Conservation (phyloP, 2,888 invertebrate genomes). For the Flabesymbios commensalis region DNA sequence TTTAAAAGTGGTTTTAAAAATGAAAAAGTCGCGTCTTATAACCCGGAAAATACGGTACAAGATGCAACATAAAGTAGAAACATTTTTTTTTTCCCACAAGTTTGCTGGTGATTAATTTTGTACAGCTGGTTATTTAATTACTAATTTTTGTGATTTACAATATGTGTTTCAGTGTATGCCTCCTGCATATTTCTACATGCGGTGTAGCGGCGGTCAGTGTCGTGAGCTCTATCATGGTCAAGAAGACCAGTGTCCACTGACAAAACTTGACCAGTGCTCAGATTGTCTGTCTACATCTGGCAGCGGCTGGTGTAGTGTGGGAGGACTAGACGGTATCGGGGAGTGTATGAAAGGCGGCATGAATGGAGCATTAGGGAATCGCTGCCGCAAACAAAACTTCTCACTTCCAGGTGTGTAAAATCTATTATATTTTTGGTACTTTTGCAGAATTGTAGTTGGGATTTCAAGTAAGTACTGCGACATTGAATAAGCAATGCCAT, state of each 20-base stretch:
- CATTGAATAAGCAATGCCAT: too few species aligned
- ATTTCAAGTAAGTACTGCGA: neutral
- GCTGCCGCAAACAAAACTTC: too few species aligned
- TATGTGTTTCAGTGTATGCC: constrained; percentile 79
- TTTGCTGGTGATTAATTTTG: too few species aligned
- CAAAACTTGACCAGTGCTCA: constrained; percentile 80
- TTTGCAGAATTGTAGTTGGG: neutral
- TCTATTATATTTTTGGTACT: too few species aligned
- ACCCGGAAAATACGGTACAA: too few species aligned
- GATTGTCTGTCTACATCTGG: constrained; percentile 84
- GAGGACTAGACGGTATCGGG: constrained; percentile 68
- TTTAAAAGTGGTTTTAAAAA: too few species aligned
- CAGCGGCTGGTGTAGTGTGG: constrained; percentile 88
- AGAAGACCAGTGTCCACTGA: constrained; percentile 76
- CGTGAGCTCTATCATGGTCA: constrained; percentile 69
- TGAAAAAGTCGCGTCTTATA: too few species aligned
- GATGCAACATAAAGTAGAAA: too few species aligned
- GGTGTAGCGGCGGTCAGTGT: constrained; percentile 89
- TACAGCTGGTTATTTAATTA: too few species aligned
- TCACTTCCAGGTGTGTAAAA: too few species aligned
- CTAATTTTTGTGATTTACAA: too few species aligned
- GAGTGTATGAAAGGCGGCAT: constrained; percentile 85
- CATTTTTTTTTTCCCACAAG: too few species aligned
- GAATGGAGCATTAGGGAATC: constrained; percentile 64
- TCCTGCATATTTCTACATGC: constrained; percentile 81